phyloP scores from a whole-genome alignment of 2,113 vertebrate genomes.

The Epinephelus moara region DNA sequence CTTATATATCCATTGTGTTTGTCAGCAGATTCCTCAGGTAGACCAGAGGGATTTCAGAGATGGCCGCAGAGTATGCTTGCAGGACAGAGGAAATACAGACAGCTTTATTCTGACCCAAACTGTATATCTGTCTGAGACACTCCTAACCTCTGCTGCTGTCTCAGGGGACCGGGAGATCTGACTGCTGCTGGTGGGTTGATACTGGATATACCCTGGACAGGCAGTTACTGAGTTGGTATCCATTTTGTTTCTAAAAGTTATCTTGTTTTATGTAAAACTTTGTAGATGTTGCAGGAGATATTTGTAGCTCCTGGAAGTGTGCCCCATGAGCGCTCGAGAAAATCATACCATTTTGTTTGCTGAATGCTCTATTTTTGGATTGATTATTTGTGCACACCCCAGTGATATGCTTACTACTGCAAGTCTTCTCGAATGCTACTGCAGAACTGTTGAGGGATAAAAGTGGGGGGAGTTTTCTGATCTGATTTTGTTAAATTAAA shows the following conservation, averaged over 20 bases:
- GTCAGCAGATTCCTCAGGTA: constrained; percentile 44
- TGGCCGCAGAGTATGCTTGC: constrained; percentile 26
- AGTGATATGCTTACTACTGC: constrained; percentile 14
- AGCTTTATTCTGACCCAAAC: constrained; percentile 22
- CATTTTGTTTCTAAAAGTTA: constrained; percentile 4
- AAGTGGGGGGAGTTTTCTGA: background rate
- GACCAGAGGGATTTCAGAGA: constrained; percentile 38
- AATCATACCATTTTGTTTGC: constrained; percentile 8
- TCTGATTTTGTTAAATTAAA: background rate
- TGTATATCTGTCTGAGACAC: constrained; percentile 18
- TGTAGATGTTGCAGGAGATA: constrained; percentile 1
- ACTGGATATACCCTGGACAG: background rate
- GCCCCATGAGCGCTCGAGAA: constrained; percentile 9
- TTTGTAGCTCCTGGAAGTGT: constrained; percentile 9
- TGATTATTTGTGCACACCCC: constrained; percentile 3
- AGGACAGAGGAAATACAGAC: constrained; percentile 26
- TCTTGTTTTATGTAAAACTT: background rate
- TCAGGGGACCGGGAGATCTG: constrained; percentile 21
- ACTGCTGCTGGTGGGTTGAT: constrained; percentile 8
- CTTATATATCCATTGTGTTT: constrained; percentile 21
- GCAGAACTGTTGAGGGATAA: background rate
- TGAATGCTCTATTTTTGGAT: constrained; percentile 14
- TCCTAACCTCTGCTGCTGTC: constrained; percentile 21
- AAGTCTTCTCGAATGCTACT: background rate
- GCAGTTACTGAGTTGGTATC: background rate